Conservation (phyloP, 2,797 vertebrate genomes). For the Hyperoplus immaculatus region DNA sequence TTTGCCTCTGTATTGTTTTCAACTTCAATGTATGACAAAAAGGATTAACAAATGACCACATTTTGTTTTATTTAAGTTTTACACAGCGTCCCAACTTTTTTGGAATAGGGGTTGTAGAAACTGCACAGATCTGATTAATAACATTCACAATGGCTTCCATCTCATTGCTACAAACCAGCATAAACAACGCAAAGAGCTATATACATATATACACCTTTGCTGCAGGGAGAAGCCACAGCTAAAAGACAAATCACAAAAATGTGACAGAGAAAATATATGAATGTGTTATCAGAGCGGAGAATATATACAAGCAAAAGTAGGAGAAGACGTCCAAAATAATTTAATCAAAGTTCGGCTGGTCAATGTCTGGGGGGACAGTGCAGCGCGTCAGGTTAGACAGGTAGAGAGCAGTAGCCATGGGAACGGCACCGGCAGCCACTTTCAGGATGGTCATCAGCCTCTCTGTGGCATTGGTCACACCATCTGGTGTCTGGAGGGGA, state of each 20-base stretch:
- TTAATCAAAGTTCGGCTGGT: constrained; percentile 79
- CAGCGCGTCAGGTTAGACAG: constrained; percentile 86
- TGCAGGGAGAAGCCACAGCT: background rate
- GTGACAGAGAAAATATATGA: background rate
- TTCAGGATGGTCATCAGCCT: constrained; percentile 89
- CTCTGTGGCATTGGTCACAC: constrained; percentile 80
- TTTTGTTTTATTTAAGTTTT: too few species aligned
- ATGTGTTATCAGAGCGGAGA: background rate
- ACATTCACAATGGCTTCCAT: too few species aligned
- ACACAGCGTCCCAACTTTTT: too few species aligned
- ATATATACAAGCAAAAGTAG: constrained; percentile 24
- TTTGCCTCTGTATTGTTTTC: too few species aligned
- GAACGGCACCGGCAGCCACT: constrained; percentile 88
- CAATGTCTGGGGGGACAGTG: constrained; percentile 74
- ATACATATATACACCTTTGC: background rate
- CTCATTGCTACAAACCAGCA: too few species aligned
- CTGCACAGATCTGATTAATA: too few species aligned
- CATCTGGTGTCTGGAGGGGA: constrained; percentile 82
- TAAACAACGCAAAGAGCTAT: too few species aligned
- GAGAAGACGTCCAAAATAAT: background rate
- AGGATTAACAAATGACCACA: too few species aligned
- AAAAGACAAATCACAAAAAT: background rate
- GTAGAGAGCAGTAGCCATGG: constrained; percentile 87
- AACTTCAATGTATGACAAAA: too few species aligned
- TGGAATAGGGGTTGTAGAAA: too few species aligned